phyloP scores from a whole-genome alignment of 2,113 vertebrate species.

The Scophthalmus maximus region DNA sequence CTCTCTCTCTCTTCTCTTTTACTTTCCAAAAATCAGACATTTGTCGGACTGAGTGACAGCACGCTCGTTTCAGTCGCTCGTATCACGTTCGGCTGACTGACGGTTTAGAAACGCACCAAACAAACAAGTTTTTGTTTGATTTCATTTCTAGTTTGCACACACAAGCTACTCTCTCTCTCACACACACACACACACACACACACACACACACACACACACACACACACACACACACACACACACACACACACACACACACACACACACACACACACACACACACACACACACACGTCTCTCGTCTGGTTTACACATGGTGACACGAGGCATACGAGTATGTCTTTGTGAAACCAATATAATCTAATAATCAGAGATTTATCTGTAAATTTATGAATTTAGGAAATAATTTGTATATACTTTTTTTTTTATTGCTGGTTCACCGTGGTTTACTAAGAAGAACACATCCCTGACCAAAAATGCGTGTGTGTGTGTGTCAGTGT shows the following conservation, averaged over 20 bases:
- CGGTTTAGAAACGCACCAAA: slow-evolving; percentile 8
- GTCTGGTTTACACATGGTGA: slow-evolving; percentile 16
- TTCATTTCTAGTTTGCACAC: slow-evolving; percentile 43
- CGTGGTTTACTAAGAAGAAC: background rate
- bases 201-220: slow-evolving; percentile 27
- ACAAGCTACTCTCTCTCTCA: background rate
- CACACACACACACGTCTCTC: slow-evolving; percentile 26
- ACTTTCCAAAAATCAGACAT: slow-evolving; percentile 9
- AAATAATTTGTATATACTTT: background rate
- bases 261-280: slow-evolving; percentile 34
- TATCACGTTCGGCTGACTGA: slow-evolving; percentile 43
- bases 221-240: slow-evolving; percentile 16
- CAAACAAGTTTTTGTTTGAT: slow-evolving; percentile 52
- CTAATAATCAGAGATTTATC: background rate
- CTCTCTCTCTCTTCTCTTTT: background rate
- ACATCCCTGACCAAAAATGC: background rate
- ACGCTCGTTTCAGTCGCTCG: slow-evolving; percentile 12
- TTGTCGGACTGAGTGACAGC: slow-evolving; percentile 32
- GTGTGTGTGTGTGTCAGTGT: slow-evolving; percentile 8
- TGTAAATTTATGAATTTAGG: slow-evolving; percentile 20
- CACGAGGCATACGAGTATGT: background rate
- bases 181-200: no score
- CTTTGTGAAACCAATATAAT: slow-evolving; percentile 9
- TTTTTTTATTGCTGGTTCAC: no score
- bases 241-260: slow-evolving; percentile 23